These are phyloP conservation scores for Deroptyus accipitrinus DNA, from an alignment of 2,113 vertebrate species.

Conservation along the genomic window DNA sequence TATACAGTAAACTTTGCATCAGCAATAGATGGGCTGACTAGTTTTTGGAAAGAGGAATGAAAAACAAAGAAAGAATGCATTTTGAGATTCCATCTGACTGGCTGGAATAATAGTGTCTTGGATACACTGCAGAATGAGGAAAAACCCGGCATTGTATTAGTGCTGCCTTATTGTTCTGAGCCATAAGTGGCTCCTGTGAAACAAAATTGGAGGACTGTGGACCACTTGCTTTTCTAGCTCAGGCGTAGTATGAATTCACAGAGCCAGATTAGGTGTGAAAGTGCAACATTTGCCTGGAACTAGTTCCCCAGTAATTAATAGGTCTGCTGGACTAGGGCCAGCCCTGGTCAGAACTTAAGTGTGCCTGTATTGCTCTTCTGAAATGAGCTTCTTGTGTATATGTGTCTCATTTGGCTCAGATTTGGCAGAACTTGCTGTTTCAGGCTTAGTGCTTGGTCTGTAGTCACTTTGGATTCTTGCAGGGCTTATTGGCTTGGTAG, in stretches of 20 bases:
- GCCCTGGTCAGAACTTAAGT: not conserved
- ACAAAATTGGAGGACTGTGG: not conserved
- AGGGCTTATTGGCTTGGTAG: conserved; percentile 26
- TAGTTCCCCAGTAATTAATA: not conserved
- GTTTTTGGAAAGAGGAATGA: not conserved
- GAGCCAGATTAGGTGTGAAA: not conserved
- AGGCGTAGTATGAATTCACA: not conserved
- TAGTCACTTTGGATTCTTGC: conserved; percentile 2
- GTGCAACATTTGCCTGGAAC: not conserved
- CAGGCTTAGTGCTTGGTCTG: not conserved
- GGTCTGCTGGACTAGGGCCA: not conserved
- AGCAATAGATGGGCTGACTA: not conserved
- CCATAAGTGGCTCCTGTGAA: not conserved
- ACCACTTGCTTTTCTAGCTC: not conserved
- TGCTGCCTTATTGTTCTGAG: not conserved
- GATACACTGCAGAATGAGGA: not conserved
- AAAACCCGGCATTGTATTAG: fast-evolving
- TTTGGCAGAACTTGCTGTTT: conserved; percentile 31
- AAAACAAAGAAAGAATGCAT: not conserved
- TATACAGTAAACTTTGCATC: not conserved
- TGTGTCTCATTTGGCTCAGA: not conserved
- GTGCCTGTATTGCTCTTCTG: not conserved
- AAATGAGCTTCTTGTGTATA: not conserved
- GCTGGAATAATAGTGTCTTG: not conserved
- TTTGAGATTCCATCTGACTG: not conserved